These are phyloP conservation scores for Microctenopoma lineatum DNA, from an alignment of 2,797 vertebrate species.

Conservation along the genomic window DNA sequence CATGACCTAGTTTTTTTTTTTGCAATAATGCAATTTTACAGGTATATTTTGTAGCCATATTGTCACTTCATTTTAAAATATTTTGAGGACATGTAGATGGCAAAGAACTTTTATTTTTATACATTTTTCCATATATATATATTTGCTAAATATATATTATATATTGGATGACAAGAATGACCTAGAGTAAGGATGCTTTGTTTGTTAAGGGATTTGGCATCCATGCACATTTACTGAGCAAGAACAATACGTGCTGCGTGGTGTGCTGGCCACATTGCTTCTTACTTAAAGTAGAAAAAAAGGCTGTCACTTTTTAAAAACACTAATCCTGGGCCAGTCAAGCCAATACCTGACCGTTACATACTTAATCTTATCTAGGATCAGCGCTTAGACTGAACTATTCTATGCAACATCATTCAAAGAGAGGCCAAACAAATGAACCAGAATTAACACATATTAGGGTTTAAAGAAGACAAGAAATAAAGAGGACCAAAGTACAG, in stretches of 20 bases:
- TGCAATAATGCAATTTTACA: slow-evolving; percentile 81
- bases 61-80: slow-evolving; percentile 75
- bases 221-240: slow-evolving; percentile 84
- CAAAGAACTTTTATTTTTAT: slow-evolving; percentile 75
- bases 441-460: slow-evolving; percentile 72
- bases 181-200: slow-evolving; percentile 72
- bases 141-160: slow-evolving; percentile 74
- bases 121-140: slow-evolving; percentile 76
- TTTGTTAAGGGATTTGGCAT: slow-evolving; percentile 71
- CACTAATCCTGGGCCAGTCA: slow-evolving; percentile 66
- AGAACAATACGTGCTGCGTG: slow-evolving; percentile 77
- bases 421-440: slow-evolving; percentile 71
- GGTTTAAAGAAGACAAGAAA: slow-evolving; percentile 70
- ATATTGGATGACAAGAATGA: slow-evolving; percentile 77
- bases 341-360: slow-evolving; percentile 54
- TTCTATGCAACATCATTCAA: slow-evolving; percentile 77
- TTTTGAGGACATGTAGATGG: slow-evolving; percentile 77
- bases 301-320: slow-evolving; percentile 67
- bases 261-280: slow-evolving; percentile 67
- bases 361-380: slow-evolving; percentile 52
- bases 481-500: slow-evolving; percentile 68
- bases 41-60: slow-evolving; percentile 75
- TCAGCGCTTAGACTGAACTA: slow-evolving; percentile 70
- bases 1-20: slow-evolving; percentile 77
- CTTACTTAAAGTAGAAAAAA: slow-evolving; percentile 72